Base-by-base conservation (phyloP, 1,140 invertebrate genomes). In the Brachionus plicatilis region DNA sequence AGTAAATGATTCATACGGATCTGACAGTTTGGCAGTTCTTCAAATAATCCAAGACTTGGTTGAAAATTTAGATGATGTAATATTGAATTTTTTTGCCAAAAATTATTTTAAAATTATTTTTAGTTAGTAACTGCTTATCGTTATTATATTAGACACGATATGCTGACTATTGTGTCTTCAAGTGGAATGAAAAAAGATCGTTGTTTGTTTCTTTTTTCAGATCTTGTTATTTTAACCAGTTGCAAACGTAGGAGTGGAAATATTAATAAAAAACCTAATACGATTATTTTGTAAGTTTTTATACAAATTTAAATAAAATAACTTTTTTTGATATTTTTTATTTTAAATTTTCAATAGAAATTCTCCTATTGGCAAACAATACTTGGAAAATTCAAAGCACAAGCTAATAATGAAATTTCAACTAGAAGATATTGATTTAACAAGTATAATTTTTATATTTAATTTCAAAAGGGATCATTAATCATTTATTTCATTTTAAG, bases 191-290 rank as follows among this genome's bases (percentile, higher is more conserved):
- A 95, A 85, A 98, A 98, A 90, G 95, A 97, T 89, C 92, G 96
- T 86, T 95, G 95, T 70, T 91, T 99, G 45, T 98, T 98, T 89
- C 91, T 98, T 27, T 97, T 98, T 89, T 95, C 94, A 84, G 96
- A 99, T 91, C 92, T 96, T 14, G 90, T 98, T 20, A 92, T 98
- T 60, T 93, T 98, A 79, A 96, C 96, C 9, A 95, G 94, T 87
- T 94, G 97, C 85, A 98, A 98, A 88, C 91, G 95, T 87, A 93
- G 95, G 87, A 95, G 94, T 87, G 70, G 94, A 94, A 72, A 92
- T 94, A 88, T 95, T 95, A 92, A 92, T 93, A 88, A 20, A 89
- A 88, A 87, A 87, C 88, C 45, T 11, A 70, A 83, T 29, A 70
- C 41, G n/a, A 56, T 47, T 53, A 83, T 83, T 33, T 33, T 83